Conservation (phyloP, 92 coral and sea anemone species). For the Palythoa grandiflora region DNA sequence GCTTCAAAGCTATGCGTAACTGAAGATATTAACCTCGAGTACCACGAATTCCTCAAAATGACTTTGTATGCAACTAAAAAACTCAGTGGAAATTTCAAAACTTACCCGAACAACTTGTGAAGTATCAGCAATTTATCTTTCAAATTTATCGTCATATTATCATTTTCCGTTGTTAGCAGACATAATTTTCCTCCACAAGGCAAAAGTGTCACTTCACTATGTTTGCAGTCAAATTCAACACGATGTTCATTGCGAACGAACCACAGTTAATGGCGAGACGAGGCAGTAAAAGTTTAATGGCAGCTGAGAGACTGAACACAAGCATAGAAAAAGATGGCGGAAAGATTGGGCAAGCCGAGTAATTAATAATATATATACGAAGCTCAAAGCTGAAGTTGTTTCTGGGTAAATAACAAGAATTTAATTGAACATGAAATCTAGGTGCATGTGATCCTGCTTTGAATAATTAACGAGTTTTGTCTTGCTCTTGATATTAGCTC, state of each 20-base stretch:
- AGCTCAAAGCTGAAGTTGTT: conserved; percentile 16
- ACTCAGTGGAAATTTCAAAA: not conserved
- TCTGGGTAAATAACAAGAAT: conserved; percentile 33
- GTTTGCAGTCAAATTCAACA: not conserved
- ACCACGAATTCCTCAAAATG: not conserved
- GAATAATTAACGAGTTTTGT: conserved; percentile 37
- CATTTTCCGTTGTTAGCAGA: conserved; percentile 3
- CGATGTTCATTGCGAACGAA: not conserved
- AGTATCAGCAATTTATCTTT: conserved; percentile 79
- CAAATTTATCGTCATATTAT: conserved; percentile 72
- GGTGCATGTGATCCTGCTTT: not conserved
- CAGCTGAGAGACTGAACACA: not conserved
- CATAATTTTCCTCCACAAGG: not conserved
- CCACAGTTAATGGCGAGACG: not conserved
- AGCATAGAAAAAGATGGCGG: conserved; percentile 25
- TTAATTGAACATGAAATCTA: conserved; percentile 6
- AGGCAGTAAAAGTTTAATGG: not conserved
- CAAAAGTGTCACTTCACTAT: not conserved
- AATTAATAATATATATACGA: conserved; percentile 17
- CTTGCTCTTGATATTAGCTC: not conserved
- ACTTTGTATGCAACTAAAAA: not conserved
- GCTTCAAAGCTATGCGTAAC: not conserved
- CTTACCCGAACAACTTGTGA: conserved; percentile 89
- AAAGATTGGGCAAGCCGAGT: conserved; percentile 26
- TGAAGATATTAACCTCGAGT: not conserved